Evolutionary conservation across 2,113 vertebrate species (phyloP).

Genomic region (Propithecus coquereli): DNA sequence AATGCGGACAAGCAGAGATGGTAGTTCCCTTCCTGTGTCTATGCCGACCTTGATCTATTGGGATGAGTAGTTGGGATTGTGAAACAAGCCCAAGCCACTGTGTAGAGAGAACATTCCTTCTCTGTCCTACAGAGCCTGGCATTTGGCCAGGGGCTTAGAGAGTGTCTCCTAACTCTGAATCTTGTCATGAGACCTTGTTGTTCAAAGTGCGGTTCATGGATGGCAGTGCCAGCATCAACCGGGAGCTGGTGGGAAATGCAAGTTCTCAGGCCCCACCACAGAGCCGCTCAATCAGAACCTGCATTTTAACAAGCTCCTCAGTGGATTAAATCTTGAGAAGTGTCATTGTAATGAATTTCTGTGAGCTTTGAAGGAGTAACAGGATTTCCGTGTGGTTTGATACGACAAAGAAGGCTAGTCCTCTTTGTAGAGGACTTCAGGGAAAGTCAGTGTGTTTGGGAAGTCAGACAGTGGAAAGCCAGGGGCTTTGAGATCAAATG

Average conservation of each 20-base stretch:
- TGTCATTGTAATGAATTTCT: neutral
- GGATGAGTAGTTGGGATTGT: neutral
- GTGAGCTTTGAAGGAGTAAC: neutral
- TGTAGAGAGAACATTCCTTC: neutral
- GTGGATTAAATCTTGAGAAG: neutral
- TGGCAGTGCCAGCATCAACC: neutral
- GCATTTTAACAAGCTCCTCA: neutral
- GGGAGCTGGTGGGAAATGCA: neutral
- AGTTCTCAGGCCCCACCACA: neutral
- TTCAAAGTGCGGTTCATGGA: neutral
- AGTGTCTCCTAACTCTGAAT: neutral
- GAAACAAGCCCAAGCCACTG: neutral
- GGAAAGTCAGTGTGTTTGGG: neutral
- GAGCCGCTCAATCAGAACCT: neutral
- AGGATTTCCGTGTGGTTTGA: neutral
- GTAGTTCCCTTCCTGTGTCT: neutral
- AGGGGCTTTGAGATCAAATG: neutral
- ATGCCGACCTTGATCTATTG: neutral
- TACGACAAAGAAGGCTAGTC: neutral
- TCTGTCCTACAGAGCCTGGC: neutral
- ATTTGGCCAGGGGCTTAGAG: neutral
- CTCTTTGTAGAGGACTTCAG: neutral
- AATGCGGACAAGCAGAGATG: neutral
- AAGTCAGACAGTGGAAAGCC: neutral
- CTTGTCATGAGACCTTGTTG: neutral